Percentiles rank a stretch among this genome's conserved stretches.
phyloP scores from a whole-genome alignment of 2,113 vertebrate genomes.

The Scatophagus argus region DNA sequence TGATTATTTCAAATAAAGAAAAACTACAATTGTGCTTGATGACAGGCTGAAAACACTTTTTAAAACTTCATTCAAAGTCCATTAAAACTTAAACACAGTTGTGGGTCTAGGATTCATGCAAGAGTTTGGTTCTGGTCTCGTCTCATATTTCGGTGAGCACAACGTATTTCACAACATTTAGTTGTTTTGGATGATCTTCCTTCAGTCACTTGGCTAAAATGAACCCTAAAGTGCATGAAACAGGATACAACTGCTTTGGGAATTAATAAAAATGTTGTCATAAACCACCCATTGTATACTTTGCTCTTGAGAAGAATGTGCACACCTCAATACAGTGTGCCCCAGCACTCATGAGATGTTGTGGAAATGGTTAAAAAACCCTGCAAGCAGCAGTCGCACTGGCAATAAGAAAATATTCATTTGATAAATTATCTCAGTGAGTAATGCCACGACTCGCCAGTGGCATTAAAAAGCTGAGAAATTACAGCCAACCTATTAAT shows the following conservation, averaged over 20 bases:
- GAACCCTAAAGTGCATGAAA: constrained; percentile 33
- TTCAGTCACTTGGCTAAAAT: constrained; percentile 14
- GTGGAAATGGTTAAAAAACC: background rate
- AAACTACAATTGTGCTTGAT: background rate
- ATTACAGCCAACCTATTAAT: constrained; percentile 13
- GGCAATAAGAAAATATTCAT: constrained; percentile 32
- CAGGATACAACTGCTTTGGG: constrained; percentile 36
- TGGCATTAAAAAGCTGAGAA: constrained; percentile 11
- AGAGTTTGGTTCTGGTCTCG: background rate
- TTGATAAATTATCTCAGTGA: constrained; percentile 41
- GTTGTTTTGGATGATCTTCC: constrained; percentile 37
- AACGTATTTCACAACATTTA: constrained; percentile 29
- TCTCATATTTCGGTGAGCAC: constrained; percentile 18
- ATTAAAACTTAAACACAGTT: background rate
- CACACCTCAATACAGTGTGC: background rate
- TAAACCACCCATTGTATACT: constrained; percentile 43
- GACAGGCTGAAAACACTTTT: background rate
- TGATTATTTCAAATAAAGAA: background rate
- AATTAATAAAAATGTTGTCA: constrained; percentile 42
- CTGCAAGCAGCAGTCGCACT: constrained; percentile 4
- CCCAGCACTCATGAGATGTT: constrained; percentile 23
- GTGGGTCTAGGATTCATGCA: background rate
- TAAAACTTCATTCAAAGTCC: background rate
- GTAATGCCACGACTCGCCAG: constrained; percentile 11
- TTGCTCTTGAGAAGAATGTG: constrained; percentile 9